These are phyloP conservation scores for Pollicipes pollicipes DNA, from an alignment of 1,140 invertebrate species.

Conservation along the genomic window DNA sequence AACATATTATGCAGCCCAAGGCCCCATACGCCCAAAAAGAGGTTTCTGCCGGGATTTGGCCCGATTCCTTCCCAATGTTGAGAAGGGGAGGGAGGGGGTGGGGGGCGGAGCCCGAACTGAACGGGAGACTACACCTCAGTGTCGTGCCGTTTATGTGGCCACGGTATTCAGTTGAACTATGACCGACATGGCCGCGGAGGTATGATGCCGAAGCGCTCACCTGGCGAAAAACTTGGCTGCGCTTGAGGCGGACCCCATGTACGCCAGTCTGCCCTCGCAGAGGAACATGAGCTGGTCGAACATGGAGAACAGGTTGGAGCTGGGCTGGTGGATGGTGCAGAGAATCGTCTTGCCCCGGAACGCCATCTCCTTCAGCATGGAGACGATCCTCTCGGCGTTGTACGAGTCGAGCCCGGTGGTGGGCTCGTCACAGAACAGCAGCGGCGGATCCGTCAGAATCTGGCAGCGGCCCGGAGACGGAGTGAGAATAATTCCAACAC, in stretches of 20 bases:
- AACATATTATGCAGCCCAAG: too few relatives aligned
- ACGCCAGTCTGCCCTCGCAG: conserved; percentile 55
- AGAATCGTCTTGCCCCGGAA: conserved; percentile 52
- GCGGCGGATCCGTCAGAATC: conserved; percentile 36
- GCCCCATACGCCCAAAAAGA: too few relatives aligned
- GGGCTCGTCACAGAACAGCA: conserved; percentile 41
- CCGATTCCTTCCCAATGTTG: too few relatives aligned
- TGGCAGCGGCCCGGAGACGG: too few relatives aligned
- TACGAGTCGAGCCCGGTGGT: conserved; percentile 40
- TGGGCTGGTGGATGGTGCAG: conserved; percentile 72
- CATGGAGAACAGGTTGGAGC: conserved; percentile 59
- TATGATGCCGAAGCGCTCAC: conserved; percentile 20
- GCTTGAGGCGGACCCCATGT: conserved; percentile 39
- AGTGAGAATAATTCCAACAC: too few relatives aligned
- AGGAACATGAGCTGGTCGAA: conserved; percentile 62
- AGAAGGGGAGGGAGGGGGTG: too few relatives aligned
- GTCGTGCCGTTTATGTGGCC: too few relatives aligned
- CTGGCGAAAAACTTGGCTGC: conserved; percentile 28
- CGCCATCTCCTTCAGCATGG: conserved; percentile 43
- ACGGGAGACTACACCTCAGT: too few relatives aligned
- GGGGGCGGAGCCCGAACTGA: too few relatives aligned
- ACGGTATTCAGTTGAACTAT: too few relatives aligned
- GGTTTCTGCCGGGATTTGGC: too few relatives aligned
- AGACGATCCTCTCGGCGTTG: conserved; percentile 35
- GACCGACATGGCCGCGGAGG: too few relatives aligned